Conservation (phyloP, 2,888 invertebrate genomes). For the Phrixothrix hirtus region DNA sequence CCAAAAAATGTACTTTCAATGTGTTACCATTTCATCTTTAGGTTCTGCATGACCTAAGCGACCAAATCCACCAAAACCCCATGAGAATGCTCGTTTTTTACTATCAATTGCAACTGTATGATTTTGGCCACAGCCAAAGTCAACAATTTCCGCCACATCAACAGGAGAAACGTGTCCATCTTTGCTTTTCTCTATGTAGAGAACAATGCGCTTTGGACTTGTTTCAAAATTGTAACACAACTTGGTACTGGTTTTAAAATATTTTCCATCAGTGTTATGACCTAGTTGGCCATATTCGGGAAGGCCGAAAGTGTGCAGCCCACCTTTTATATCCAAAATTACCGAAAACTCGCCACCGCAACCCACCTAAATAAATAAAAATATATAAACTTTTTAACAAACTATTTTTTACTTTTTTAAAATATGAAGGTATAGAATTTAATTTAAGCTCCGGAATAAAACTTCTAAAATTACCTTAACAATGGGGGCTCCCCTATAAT, state of each 20-base stretch:
- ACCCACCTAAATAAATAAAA: constrained; percentile 58
- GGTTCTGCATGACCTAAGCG: constrained; percentile 91
- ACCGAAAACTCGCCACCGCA: constrained; percentile 94
- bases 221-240: constrained; percentile 85
- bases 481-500: constrained; percentile 82
- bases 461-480: too few species aligned
- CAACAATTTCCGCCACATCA: constrained; percentile 83
- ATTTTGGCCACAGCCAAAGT: constrained; percentile 89
- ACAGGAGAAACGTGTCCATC: constrained; percentile 83
- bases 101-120: constrained; percentile 91
- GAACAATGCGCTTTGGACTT: constrained; percentile 79
- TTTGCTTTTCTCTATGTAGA: constrained; percentile 86
- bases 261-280: constrained; percentile 94
- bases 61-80: constrained; percentile 96
- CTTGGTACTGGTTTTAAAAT: constrained; percentile 87
- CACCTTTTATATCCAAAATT: constrained; percentile 86
- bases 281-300: constrained; percentile 92
- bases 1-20: too few species aligned
- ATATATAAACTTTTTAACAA: too few species aligned
- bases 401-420: too few species aligned
- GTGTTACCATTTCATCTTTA: constrained; percentile 80
- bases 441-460: too few species aligned
- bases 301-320: constrained; percentile 86
- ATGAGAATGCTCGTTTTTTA: constrained; percentile 86
- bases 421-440: too few species aligned